Conservation (phyloP, 2,797 vertebrate species). For the Neosalanx taihuensis region DNA sequence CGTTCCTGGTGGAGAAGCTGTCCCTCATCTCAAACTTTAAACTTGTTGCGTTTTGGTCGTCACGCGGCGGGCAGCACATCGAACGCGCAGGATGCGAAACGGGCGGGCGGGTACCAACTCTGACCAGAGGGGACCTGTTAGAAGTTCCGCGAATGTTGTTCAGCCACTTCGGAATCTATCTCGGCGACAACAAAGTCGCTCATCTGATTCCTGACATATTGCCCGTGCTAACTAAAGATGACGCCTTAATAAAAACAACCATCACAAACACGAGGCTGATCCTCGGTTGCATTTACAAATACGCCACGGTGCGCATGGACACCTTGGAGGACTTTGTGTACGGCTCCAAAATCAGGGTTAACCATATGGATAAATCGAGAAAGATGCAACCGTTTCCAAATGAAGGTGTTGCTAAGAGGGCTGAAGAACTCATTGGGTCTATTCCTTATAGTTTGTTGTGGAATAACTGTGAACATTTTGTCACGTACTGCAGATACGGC, state of each 20-base stretch:
- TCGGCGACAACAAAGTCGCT: conserved; percentile 87
- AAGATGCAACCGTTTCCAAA: conserved; percentile 64
- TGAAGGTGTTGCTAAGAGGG: conserved; percentile 81
- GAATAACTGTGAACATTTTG: conserved; percentile 97
- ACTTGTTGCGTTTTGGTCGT: conserved; percentile 58
- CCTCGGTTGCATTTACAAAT: conserved; percentile 79
- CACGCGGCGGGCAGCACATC: conserved; percentile 13
- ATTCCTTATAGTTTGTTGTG: conserved; percentile 88
- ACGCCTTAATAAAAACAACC: conserved; percentile 67
- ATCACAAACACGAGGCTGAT: conserved; percentile 89
- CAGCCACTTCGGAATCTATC: conserved; percentile 90
- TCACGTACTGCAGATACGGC: conserved; percentile 88
- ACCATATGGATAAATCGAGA: conserved; percentile 74
- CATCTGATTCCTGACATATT: conserved; percentile 96
- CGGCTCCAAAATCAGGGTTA: conserved; percentile 80
- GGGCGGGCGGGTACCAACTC: conserved; percentile 41
- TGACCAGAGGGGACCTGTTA: conserved; percentile 85
- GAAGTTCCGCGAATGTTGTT: conserved; percentile 90
- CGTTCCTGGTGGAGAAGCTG: conserved; percentile 77
- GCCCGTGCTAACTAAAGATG: conserved; percentile 74
- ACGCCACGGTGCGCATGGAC: conserved; percentile 88
- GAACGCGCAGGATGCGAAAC: conserved; percentile 15
- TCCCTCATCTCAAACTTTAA: conserved; percentile 76
- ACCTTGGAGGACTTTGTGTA: conserved; percentile 90
- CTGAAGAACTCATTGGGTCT: conserved; percentile 79